Evolutionary conservation across 92 coral and sea anemone species (phyloP), one percentile per base, ranked within the genome.

Genomic region (Epizoanthus scotinus): DNA sequence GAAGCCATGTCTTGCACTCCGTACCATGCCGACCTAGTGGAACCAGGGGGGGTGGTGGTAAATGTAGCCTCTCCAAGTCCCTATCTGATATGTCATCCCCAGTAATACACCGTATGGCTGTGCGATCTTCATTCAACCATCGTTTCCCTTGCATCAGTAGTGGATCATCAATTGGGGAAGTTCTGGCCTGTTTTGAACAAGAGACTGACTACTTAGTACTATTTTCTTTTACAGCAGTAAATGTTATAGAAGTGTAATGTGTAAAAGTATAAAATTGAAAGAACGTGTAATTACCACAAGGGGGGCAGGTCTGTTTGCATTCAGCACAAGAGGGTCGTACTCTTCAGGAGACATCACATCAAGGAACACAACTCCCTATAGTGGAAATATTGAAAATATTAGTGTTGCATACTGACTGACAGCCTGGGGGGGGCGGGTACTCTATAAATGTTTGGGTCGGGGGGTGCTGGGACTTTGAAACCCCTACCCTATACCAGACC

Each of bases 281-380:
- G 12, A 60, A 22, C 5, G n/a, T n/a, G n/a, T n/a, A 27, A 63
- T 82, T 60, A 95, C 99, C 94, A 91, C 94, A 1, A 95, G 86
- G 24, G 99, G 99, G 12, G 91, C 99, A 31, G 99, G 99, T 70
- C 99, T 89, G 83, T 94, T 88, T 25, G 88, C 90, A 79, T 89
- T 93, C 31, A 95, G 69, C 61, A 85, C 91, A 40, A 95, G 84
- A 24, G 99, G 99, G 82, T 95, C 91, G 70, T 95, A 95, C 50
- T 95, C 99, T 79, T 95, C 98, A 2, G 95, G 94, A 24, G 99
- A 95, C 69, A 88, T 93, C 55, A 95, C 96, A 87, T 95, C 99
- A 49, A 95, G 96, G 25, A 95, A 95, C 2, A 95, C 99, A 19
- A 91, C 94, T 73, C 99, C 99, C 99, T 95, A 63, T 8, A 7